Evolutionary conservation across 1,140 invertebrate genomes (phyloP), one percentile per base, ranked within the genome.

Genomic region (Tetramorium alpestre): DNA sequence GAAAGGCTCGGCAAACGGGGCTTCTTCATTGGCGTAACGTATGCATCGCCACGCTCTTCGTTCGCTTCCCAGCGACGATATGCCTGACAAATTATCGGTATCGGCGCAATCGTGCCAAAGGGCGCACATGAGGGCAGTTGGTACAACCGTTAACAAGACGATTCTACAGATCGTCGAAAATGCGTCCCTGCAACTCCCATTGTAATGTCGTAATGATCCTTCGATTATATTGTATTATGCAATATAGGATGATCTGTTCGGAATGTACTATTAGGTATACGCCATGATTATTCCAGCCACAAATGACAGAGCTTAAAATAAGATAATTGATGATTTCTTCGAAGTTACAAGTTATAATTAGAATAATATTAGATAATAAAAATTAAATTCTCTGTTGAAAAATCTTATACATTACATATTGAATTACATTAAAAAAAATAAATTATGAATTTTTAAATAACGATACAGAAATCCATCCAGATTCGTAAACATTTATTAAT

Each of bases 1-100:
- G 88, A 91, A 93, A 91, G 65, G 90, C 89, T 76, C 33, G 69
- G 82, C 70, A 91, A 91, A 93, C 90, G 87, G 75, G 67, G 78
- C 70, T 76, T 81, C 89, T 85, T 90, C 89, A 49, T 77, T 82
- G 72, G 72, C 60, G 64, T 58, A 80, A 80, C 49, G 44, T 22
- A 56, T 76, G 70, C 33, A 25, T 64, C 56, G 44, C 69, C 65
- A n/a, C 72, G 54, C 65, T 73, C 25, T 60, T 85, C 72, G 86
- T 88, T 82, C 70, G 76, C 85, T 87, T 86, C 65, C 49, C 64
- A 65, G 58, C 72, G 64, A 87, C 82, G 13, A 56, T 76, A 47
- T 90, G 77, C 78, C 72, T 38, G 75, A 87, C 89, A 87, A 92
- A 92, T 92, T 90, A 92, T 92, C 80, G 85, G 58, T 54, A 88